These are phyloP conservation scores for Hydractinia symbiolongicarpus DNA, from an alignment of 30 jellyfish, hydroid and myxozoan genomes.

Conservation along the genomic window DNA sequence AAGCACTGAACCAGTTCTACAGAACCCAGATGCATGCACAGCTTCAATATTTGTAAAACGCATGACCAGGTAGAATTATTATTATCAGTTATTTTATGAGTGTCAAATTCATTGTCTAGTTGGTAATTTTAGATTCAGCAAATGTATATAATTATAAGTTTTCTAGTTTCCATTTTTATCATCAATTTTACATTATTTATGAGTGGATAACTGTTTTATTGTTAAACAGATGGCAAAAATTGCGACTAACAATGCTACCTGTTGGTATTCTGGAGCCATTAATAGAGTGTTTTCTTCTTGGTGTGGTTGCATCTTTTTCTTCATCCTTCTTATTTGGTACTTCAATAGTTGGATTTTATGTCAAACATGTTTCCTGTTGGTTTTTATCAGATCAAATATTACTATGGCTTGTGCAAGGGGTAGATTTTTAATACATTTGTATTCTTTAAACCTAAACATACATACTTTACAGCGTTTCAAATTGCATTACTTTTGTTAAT, in stretches of 20 bases:
- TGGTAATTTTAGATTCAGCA: no score
- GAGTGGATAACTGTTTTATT: neutral
- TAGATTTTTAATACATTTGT: constrained; percentile 2
- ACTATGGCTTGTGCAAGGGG: constrained; percentile 60
- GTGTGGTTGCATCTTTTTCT: constrained; percentile 50
- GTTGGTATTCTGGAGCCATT: constrained; percentile 78
- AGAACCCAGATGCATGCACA: constrained; percentile 57
- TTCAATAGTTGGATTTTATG: constrained; percentile 28
- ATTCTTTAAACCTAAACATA: no score
- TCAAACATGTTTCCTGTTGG: constrained; percentile 58
- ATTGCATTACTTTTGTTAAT: no score
- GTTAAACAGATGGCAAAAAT: constrained; percentile 72
- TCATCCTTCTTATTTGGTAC: constrained; percentile 41
- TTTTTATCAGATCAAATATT: constrained; percentile 62
- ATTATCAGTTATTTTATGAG: neutral
- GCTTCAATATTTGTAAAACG: constrained; percentile 52
- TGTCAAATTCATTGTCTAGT: no score
- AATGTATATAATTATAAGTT: no score
- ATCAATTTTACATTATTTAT: no score
- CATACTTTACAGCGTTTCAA: no score
- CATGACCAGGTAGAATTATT: constrained; percentile 57
- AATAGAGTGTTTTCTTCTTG: constrained; percentile 70
- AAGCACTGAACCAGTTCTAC: constrained; percentile 84
- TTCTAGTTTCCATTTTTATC: no score
- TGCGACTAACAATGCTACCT: constrained; percentile 76